Evolutionary conservation across 1,140 invertebrate species (phyloP).

Genomic region (Megathymus violae): DNA sequence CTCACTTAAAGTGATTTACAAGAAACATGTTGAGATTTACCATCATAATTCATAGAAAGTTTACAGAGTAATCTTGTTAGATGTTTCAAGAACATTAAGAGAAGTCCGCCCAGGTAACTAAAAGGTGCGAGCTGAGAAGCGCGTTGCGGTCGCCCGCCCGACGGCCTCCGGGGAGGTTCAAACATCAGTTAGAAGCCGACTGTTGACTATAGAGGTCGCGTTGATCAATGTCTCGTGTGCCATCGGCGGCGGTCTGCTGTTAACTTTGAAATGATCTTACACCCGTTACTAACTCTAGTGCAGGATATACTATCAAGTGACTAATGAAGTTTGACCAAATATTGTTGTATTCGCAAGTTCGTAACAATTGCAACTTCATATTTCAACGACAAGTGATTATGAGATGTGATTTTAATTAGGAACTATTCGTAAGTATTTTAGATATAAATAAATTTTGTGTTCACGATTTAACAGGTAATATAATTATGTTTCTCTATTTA

Average conservation of each 20-base stretch:
- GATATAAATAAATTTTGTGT: too few species aligned
- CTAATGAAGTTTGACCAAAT: slow-evolving; percentile 50
- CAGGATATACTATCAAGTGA: slow-evolving; percentile 53
- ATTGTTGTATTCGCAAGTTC: slow-evolving; percentile 22
- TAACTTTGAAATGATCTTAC: slow-evolving; percentile 65
- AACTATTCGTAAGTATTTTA: slow-evolving; percentile 76
- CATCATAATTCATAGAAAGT: slow-evolving; percentile 27
- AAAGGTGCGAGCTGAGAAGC: slow-evolving; percentile 63
- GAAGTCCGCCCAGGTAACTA: slow-evolving; percentile 58
- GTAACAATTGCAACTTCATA: slow-evolving; percentile 42
- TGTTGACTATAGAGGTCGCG: slow-evolving; percentile 43
- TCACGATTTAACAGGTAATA: too few species aligned
- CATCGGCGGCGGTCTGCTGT: slow-evolving; percentile 23
- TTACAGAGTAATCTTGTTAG: slow-evolving; percentile 27
- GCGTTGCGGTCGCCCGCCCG: slow-evolving; percentile 54
- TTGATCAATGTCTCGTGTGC: slow-evolving; percentile 17
- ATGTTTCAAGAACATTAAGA: slow-evolving; percentile 38
- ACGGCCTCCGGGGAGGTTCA: slow-evolving; percentile 46
- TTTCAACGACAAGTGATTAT: slow-evolving; percentile 57
- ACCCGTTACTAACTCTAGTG: slow-evolving; percentile 45
- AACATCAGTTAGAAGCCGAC: slow-evolving; percentile 55
- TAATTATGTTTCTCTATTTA: too few species aligned
- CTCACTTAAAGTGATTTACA: slow-evolving; percentile 16
- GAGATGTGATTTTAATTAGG: slow-evolving; percentile 69
- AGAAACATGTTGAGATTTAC: slow-evolving; percentile 7